phyloP scores from a whole-genome alignment of 2,888 invertebrate species.

The Sipha maydis region DNA sequence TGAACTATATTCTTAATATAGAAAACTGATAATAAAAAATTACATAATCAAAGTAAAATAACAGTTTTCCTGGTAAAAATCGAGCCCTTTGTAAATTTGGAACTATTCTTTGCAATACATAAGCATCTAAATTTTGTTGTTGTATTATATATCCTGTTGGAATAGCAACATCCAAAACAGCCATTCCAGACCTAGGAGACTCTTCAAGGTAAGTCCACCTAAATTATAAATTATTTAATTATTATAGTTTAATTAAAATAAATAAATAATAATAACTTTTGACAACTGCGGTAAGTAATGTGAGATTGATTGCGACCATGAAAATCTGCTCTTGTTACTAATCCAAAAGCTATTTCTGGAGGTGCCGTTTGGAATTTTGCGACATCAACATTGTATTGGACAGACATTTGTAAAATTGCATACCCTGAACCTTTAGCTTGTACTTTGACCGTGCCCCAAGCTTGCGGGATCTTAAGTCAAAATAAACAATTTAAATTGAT shows the following conservation, averaged over 20 bases:
- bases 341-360: slow-evolving; percentile 82
- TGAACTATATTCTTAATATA: neutral
- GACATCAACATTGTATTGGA: slow-evolving; percentile 90
- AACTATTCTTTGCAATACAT: slow-evolving; percentile 82
- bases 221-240: slow-evolving; percentile 50
- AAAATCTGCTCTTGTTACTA: slow-evolving; percentile 79
- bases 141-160: slow-evolving; percentile 93
- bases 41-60: slow-evolving; percentile 94
- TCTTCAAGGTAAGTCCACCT: slow-evolving; percentile 85
- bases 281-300: slow-evolving; percentile 86
- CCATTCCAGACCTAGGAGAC: slow-evolving; percentile 86
- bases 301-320: slow-evolving; percentile 94
- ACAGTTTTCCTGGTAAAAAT: slow-evolving; percentile 82
- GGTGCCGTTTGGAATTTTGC: slow-evolving; percentile 85
- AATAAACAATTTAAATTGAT: slow-evolving; percentile 7
- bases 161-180: slow-evolving; percentile 85
- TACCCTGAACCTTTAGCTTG: slow-evolving; percentile 93
- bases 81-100: slow-evolving; percentile 85
- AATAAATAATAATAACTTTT: slow-evolving; percentile 73
- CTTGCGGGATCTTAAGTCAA: slow-evolving; percentile 80
- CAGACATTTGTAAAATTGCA: slow-evolving; percentile 92
- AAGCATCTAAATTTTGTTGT: slow-evolving; percentile 87
- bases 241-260: neutral
- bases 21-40: slow-evolving; percentile 67
- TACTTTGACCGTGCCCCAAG: slow-evolving; percentile 94